These are phyloP conservation scores for Mastomys coucha DNA, from an alignment of 2,113 vertebrate species.

Conservation along the genomic window DNA sequence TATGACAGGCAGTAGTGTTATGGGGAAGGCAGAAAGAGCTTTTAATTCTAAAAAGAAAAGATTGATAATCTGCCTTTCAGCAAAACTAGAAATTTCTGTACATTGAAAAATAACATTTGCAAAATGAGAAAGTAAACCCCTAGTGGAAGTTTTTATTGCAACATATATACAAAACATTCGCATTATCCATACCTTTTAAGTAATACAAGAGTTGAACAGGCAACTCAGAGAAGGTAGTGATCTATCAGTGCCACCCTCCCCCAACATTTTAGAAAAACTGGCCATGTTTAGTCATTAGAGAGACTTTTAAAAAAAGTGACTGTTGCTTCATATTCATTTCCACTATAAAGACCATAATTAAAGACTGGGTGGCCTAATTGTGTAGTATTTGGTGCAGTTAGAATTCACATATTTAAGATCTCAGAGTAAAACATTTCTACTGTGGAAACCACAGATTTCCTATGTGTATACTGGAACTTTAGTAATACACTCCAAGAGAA, in stretches of 20 bases:
- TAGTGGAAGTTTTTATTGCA: neutral
- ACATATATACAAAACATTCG: neutral
- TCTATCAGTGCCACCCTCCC: neutral
- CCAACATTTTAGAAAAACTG: neutral
- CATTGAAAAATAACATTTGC: neutral
- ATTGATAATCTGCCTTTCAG: neutral
- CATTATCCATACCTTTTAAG: neutral
- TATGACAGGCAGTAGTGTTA: neutral
- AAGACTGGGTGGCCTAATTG: neutral
- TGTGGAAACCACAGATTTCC: slow-evolving; percentile 28
- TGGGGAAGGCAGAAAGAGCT: neutral
- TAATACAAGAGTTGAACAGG: neutral
- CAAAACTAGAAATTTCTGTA: neutral
- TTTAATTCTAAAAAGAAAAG: neutral
- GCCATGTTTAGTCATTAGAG: neutral
- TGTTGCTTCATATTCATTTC: neutral
- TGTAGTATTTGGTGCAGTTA: neutral
- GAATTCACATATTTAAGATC: neutral
- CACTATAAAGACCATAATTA: neutral
- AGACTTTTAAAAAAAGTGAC: neutral
- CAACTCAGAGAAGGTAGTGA: slow-evolving; percentile 5
- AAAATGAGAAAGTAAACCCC: slow-evolving; percentile 36
- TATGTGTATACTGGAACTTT: neutral
- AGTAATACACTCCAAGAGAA: neutral
- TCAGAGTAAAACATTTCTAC: neutral